Base-by-base conservation (phyloP, 1,140 invertebrate genomes). In the Meteorus sp. region DNA sequence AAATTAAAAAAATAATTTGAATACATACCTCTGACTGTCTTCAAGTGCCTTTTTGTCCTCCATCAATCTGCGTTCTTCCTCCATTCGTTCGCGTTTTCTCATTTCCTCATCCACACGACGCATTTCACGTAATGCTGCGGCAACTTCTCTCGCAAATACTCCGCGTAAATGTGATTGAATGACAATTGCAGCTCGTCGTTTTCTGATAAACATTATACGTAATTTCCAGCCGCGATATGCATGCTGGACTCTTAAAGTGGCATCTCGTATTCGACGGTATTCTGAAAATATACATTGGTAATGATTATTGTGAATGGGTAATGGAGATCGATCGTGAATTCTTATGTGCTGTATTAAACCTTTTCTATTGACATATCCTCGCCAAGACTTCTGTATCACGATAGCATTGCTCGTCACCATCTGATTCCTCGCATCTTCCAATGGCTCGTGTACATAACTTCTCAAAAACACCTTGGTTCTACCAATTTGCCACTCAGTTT, bases 91-190 rank as follows among this genome's bases (percentile, higher is more conserved):
- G 52, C 91, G 82, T 67, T 90, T 85, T 56, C 88, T 83, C 84
- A 94, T 91, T 81, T 96, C 93, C 71, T 95, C 92, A 76, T 97
- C 94, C 22, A 96, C 90, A n/a, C 89, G 82, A 65, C 89, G 85
- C 90, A 95, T 94, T 83, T 96, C 92, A 1, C 91, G 79, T 41
- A 97, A 73, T 1, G 93, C 92, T 4, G 88, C 80, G 0, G 94
- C 94, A 7, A 88, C 87, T 75, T 93, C 91, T 44, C 94, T 80
- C 0, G 94, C 94, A 80, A 95, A 95, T 67, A 94, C 92, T 37
- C 94, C 94, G 29, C 95, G 82, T 43, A 95, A 78, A 79, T 91
- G 90, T 59, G 92, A 88, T 82, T 98, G 95, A 61, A 98, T 91
- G 1, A 94, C 88, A 57, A 97, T 86, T 0, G 90, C 91, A 1